Conservation (phyloP, 2,797 vertebrate species). For the Sorex maritimensis region DNA sequence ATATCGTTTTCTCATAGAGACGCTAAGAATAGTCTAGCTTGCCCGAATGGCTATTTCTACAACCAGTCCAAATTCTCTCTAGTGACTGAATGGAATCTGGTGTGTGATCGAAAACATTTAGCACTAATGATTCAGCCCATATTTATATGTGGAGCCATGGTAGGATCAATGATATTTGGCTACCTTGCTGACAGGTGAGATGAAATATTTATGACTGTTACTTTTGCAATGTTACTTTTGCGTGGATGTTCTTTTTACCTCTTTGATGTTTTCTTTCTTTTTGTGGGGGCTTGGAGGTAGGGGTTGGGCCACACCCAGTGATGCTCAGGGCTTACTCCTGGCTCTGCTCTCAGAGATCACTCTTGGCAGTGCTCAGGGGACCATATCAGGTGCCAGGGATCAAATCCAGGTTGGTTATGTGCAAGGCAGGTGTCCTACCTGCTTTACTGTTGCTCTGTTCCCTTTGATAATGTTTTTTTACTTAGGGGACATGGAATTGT, state of each 20-base stretch:
- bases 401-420: too few species aligned
- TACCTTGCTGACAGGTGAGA: slow-evolving; percentile 96
- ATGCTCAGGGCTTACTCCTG: too few species aligned
- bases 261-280: neutral
- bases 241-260: neutral
- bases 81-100: slow-evolving; percentile 96
- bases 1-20: slow-evolving; percentile 92
- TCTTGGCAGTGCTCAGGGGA: too few species aligned
- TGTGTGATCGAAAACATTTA: slow-evolving; percentile 96
- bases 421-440: too few species aligned
- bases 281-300: too few species aligned
- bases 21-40: slow-evolving; percentile 91
- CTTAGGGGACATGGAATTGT: neutral
- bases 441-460: too few species aligned
- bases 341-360: too few species aligned
- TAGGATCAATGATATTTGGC: slow-evolving; percentile 96
- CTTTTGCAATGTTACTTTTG: neutral
- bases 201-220: neutral
- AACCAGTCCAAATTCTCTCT: slow-evolving; percentile 94
- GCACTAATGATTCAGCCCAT: slow-evolving; percentile 95
- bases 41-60: slow-evolving; percentile 92
- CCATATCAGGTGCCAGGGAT: too few species aligned
- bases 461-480: neutral
- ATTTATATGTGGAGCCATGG: slow-evolving; percentile 97
- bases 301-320: too few species aligned